A percentile compares a stretch with the other conserved stretches of the same genome.
phyloP scores from a whole-genome alignment of 2,797 vertebrate species.

The Esox lucius region DNA sequence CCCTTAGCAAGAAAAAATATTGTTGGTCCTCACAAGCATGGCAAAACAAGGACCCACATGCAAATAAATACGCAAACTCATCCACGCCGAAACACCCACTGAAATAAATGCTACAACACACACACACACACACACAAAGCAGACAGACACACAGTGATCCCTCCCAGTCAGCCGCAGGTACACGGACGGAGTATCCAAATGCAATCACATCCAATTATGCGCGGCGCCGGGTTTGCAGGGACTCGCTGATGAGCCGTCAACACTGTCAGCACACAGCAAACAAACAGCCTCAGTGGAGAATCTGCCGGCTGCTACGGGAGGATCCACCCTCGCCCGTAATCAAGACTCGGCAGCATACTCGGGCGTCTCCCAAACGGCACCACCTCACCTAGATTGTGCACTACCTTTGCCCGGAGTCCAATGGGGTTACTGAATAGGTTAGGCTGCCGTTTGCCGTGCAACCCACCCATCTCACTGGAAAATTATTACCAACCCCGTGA shows the following conservation, averaged over 20 bases:
- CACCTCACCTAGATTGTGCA: background rate
- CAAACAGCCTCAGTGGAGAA: conserved; percentile 23
- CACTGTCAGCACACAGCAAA: conserved; percentile 33
- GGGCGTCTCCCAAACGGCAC: background rate
- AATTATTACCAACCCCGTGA: background rate
- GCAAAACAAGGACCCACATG: background rate
- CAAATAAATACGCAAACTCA: conserved; percentile 1
- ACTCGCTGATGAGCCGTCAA: conserved; percentile 38
- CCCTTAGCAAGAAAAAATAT: too few relatives aligned
- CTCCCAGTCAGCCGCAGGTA: conserved; percentile 13
- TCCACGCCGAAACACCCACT: background rate
- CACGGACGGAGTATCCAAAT: conserved; percentile 32
- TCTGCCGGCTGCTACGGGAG: background rate
- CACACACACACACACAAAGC: conserved; percentile 7
- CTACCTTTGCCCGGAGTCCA: background rate
- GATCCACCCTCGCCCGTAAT: conserved; percentile 18
- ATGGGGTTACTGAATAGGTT: background rate
- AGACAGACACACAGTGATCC: conserved; percentile 5
- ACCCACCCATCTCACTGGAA: conserved; percentile 6
- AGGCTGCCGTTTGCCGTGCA: background rate
- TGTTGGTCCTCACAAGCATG: too few relatives aligned
- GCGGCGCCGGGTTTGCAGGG: conserved; percentile 25
- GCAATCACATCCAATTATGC: conserved; percentile 48
- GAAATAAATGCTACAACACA: background rate
- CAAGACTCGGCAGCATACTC: conserved; percentile 6